phyloP scores from a whole-genome alignment of 2,888 invertebrate species.

The Alviniconcha strummeri region DNA sequence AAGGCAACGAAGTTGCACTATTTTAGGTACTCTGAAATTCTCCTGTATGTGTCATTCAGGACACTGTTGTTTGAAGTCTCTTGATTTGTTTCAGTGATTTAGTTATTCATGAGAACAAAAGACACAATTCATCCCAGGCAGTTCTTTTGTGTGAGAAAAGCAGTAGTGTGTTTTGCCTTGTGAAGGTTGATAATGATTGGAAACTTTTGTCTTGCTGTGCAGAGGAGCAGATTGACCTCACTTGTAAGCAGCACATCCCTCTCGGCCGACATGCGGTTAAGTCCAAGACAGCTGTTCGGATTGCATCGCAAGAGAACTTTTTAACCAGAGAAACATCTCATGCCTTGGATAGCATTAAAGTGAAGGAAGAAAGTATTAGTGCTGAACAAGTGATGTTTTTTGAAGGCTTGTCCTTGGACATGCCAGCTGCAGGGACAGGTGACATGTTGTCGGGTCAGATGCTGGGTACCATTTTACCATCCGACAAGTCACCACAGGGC shows the following conservation, averaged over 20 bases:
- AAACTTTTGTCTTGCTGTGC: constrained; percentile 20
- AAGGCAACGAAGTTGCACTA: no score
- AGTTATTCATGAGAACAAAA: no score
- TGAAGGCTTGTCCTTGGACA: neutral
- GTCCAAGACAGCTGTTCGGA: no score
- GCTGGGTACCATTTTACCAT: no score
- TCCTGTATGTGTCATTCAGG: no score
- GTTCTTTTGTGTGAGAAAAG: no score
- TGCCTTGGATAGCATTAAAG: neutral
- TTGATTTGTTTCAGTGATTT: no score
- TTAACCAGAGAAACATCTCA: neutral
- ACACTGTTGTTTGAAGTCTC: no score
- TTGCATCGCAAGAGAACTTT: neutral
- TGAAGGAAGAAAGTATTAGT: neutral
- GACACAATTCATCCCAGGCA: no score
- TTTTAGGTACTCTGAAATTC: no score
- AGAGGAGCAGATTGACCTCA: constrained; percentile 13
- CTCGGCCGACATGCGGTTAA: neutral
- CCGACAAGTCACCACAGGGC: no score
- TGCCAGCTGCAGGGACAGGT: neutral
- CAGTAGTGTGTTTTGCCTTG: neutral
- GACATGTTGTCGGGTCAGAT: constrained; percentile 1
- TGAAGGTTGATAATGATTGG: neutral
- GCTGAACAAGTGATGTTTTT: neutral
- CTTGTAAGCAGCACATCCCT: neutral